Percentiles rank a stretch among this genome's conserved stretches.
Evolutionary conservation across 2,113 vertebrate species (phyloP).

Genomic region (Pangasianodon gigas): DNA sequence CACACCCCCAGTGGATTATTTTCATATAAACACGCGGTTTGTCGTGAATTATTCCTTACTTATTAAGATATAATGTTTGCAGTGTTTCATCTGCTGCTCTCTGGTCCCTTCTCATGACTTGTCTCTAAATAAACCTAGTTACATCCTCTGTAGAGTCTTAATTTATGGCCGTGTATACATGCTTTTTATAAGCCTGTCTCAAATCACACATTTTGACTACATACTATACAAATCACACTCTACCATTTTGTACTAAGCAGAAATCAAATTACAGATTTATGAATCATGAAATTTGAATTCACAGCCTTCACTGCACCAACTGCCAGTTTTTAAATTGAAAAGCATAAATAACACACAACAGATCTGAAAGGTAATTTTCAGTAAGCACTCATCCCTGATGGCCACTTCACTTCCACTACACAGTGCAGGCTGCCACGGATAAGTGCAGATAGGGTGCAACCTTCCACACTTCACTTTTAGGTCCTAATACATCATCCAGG

Average conservation of each 20-base stretch:
- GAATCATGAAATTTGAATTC: neutral
- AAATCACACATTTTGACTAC: neutral
- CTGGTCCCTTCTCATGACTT: neutral
- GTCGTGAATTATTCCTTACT: neutral
- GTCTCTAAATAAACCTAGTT: neutral
- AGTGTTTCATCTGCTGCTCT: neutral
- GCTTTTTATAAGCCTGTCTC: neutral
- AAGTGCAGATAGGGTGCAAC: neutral
- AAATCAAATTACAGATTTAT: slow-evolving; percentile 20
- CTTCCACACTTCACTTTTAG: neutral
- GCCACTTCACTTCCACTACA: neutral
- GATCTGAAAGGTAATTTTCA: neutral
- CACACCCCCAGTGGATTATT: neutral
- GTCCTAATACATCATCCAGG: neutral
- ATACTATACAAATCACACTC: neutral
- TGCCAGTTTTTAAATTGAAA: neutral
- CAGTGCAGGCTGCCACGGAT: neutral
- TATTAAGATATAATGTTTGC: neutral
- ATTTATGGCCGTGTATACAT: neutral
- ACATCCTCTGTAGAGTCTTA: neutral
- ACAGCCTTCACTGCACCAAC: neutral
- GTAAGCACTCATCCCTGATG: slow-evolving; percentile 2
- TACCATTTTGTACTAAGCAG: neutral
- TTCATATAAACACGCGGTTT: neutral
- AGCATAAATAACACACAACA: neutral